A percentile compares a stretch with the other conserved stretches of the same genome.
phyloP scores from a whole-genome alignment of 1,140 invertebrate genomes.

The Hycleus phaleratus region DNA sequence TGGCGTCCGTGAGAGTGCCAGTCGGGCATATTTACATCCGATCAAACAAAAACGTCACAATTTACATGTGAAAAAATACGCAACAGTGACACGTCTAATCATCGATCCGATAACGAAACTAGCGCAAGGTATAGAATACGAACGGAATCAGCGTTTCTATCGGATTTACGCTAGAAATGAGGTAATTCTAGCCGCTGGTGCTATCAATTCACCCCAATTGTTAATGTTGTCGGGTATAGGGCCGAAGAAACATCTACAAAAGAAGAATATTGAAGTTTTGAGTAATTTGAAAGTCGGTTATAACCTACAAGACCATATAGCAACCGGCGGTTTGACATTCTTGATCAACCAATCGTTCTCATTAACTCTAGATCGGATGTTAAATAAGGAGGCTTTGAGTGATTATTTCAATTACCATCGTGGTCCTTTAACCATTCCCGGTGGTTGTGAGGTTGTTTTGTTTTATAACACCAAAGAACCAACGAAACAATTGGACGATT shows the following conservation, averaged over 20 bases:
- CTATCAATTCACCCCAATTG: conserved; percentile 67
- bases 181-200: conserved; percentile 68
- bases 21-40: conserved; percentile 64
- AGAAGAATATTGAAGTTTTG: conserved; percentile 51
- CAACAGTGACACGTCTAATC: conserved; percentile 62
- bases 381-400: conserved; percentile 33
- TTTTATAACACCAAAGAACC: conserved; percentile 59
- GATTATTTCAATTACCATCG: conserved; percentile 47
- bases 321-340: conserved; percentile 60
- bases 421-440: conserved; percentile 68
- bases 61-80: conserved; percentile 55
- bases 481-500: conserved; percentile 45
- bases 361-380: conserved; percentile 26
- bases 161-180: conserved; percentile 58
- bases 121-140: conserved; percentile 57
- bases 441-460: conserved; percentile 70
- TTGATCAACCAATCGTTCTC: conserved; percentile 48
- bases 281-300: conserved; percentile 68
- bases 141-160: conserved; percentile 45
- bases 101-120: conserved; percentile 58
- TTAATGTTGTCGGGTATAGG: conserved; percentile 78
- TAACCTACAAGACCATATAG: conserved; percentile 74
- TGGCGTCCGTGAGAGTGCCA: conserved; percentile 65
- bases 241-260: conserved; percentile 58
- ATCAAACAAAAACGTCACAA: conserved; percentile 50